Evolutionary conservation across 2,888 invertebrate genomes (phyloP).

Genomic region (Fragum whitleyi): DNA sequence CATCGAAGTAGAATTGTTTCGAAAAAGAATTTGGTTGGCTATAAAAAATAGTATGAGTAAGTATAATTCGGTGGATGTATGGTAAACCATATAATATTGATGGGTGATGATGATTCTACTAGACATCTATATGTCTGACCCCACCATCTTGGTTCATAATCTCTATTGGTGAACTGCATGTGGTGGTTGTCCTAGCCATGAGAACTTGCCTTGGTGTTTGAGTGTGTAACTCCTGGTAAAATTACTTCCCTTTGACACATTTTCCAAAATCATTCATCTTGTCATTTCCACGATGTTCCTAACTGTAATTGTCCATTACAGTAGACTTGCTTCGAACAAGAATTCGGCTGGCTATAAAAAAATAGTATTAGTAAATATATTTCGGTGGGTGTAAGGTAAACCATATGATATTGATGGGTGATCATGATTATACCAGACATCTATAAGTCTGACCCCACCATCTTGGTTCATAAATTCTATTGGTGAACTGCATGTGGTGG

Average conservation of each 20-base stretch:
- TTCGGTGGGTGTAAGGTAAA: background rate
- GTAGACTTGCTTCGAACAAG: too few relatives aligned
- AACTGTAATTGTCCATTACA: too few relatives aligned
- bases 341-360: too few relatives aligned
- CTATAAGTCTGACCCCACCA: slow-evolving; percentile 6
- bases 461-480: background rate
- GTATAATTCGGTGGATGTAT: background rate
- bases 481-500: background rate
- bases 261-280: background rate
- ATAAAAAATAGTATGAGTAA: too few relatives aligned
- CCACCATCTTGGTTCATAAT: background rate
- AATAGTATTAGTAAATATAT: too few relatives aligned
- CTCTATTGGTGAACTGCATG: background rate
- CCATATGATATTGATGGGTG: background rate
- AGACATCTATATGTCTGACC: slow-evolving; percentile 23
- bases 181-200: background rate
- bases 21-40: too few relatives aligned
- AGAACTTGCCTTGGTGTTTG: too few relatives aligned
- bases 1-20: too few relatives aligned
- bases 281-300: too few relatives aligned
- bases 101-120: slow-evolving; percentile 12
- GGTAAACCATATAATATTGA: background rate
- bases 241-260: too few relatives aligned
- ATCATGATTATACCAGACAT: slow-evolving; percentile 20
- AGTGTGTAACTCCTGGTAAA: too few relatives aligned